phyloP scores from a whole-genome alignment of 2,888 invertebrate genomes.

The Lithophane semibrunnea region DNA sequence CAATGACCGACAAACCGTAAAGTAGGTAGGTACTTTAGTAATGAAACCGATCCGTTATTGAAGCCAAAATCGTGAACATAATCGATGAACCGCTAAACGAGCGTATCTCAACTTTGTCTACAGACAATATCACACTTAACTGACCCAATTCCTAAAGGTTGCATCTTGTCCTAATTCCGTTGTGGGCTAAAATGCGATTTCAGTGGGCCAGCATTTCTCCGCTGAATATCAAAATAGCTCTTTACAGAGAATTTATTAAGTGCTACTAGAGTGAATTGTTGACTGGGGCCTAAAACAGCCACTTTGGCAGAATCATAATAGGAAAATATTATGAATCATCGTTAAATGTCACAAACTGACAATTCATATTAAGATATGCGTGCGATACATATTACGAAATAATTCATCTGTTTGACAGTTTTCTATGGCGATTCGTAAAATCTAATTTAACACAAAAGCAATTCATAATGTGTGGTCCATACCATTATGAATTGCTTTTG shows the following conservation, averaged over 20 bases:
- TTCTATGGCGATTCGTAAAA: too few relatives aligned
- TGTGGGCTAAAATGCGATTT: constrained; percentile 73
- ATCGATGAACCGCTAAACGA: constrained; percentile 63
- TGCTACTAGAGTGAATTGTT: not conserved
- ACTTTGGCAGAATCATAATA: too few relatives aligned
- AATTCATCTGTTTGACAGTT: too few relatives aligned
- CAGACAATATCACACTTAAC: constrained; percentile 76
- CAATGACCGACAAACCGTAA: not conserved
- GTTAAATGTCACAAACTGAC: too few relatives aligned
- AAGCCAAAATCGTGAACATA: constrained; percentile 36
- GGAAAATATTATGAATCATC: too few relatives aligned
- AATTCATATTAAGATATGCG: too few relatives aligned
- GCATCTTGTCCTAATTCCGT: constrained; percentile 83
- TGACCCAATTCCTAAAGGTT: constrained; percentile 86
- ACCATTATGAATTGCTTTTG: too few relatives aligned
- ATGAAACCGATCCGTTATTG: constrained; percentile 22
- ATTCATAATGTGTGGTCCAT: too few relatives aligned
- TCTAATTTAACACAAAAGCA: too few relatives aligned
- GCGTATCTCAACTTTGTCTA: constrained; percentile 64
- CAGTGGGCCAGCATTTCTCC: constrained; percentile 41
- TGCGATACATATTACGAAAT: too few relatives aligned
- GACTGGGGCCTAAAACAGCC: too few relatives aligned
- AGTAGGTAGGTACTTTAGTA: not conserved
- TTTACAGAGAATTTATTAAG: constrained; percentile 28
- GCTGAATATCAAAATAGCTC: constrained; percentile 49